Base-by-base conservation (phyloP, 92 coral and sea anemone species). In the Zoanthus gigantus region DNA sequence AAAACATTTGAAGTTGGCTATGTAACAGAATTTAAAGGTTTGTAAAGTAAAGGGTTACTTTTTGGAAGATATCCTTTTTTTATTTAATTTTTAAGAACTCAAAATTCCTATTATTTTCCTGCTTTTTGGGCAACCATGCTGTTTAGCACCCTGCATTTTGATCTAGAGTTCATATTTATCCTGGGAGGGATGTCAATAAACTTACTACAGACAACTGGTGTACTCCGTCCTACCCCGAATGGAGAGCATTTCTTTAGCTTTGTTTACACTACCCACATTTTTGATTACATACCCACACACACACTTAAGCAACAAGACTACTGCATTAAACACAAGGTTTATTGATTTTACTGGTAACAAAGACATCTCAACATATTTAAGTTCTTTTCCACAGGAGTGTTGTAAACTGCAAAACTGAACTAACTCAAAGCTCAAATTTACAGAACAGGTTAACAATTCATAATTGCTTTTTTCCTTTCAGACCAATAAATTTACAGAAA, bases 171-270 rank as follows among this genome's bases (percentile, higher is more conserved):
- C 74, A 69, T 69, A 69, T 69, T 69, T 23, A 15, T 69, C 45
- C 74, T 18, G 74, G 37, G 37, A 69, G 74, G 74, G 74, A 29
- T 29, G 74, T 69, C 74, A 69, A 31, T 69, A 18, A 69, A 69
- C 74, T 69, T 69, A 69, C n/a, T 69, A 69, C 34, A 69, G 74
- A 69, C 74, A 69, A 69, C 74, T 69, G 74, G 32, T 69, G 74
- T 69, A 69, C 74, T 69, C 74, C 18, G 74, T 69, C 74, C 74
- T 69, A 69, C 74, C 74, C 74, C 42, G 74, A 18, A 11, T 5
- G 74, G 74, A 69, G 74, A 69, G 74, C 74, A 69, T 69, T 69
- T 69, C 74, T 29, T 69, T 69, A 69, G 42, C 74, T 69, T 69
- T 69, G 45, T 69, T 69, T 69, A 69, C 74, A 69, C 74, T 69